Percentiles rank a stretch among this genome's conserved stretches.
These are phyloP conservation scores for Mystacides longicornis DNA, from an alignment of 2,888 invertebrate species.

Conservation along the genomic window DNA sequence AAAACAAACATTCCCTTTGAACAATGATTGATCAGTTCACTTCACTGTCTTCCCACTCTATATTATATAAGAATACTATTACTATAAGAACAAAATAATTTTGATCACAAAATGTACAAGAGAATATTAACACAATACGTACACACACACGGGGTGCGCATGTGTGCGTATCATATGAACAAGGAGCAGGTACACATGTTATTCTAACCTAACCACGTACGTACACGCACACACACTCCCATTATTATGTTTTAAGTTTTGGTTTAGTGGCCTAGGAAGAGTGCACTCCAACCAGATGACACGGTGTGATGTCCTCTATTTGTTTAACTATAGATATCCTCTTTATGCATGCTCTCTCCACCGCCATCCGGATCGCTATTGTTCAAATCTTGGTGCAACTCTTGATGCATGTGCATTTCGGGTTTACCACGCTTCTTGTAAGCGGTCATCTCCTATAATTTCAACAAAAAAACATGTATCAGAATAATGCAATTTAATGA, in stretches of 20 bases:
- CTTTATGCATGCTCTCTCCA: conserved; percentile 1
- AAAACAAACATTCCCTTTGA: too few species aligned
- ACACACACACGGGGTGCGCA: too few species aligned
- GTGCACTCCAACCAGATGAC: neutral
- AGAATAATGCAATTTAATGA: neutral
- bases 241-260: too few species aligned
- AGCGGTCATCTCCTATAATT: conserved; percentile 71
- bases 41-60: too few species aligned
- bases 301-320: neutral
- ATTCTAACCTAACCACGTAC: conserved; percentile 9
- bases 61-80: neutral
- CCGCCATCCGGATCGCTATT: conserved; percentile 38
- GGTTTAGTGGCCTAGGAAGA: neutral
- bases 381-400: conserved; percentile 55
- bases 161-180: too few species aligned
- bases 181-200: conserved; percentile 24
- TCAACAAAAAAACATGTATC: neutral
- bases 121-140: neutral
- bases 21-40: too few species aligned
- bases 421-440: conserved; percentile 67
- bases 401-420: conserved; percentile 45
- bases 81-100: neutral
- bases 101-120: neutral
- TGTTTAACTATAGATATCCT: neutral
- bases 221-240: too few species aligned